phyloP scores from a whole-genome alignment of 2,888 invertebrate genomes.

The Callosobruchus maculatus region DNA sequence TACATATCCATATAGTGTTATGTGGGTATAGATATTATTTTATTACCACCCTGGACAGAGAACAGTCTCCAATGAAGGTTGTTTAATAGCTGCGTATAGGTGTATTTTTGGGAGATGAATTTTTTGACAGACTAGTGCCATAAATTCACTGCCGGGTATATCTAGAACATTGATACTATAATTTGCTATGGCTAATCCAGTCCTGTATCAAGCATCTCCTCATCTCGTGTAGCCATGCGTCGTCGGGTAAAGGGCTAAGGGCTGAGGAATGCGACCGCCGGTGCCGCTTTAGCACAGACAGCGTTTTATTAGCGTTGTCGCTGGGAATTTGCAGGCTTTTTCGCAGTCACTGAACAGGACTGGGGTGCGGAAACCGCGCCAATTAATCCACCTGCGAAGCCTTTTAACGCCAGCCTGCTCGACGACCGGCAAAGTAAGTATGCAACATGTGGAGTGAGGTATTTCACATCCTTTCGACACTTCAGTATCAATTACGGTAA shows the following conservation, averaged over 20 bases:
- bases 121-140: too few species aligned
- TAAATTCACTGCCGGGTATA: too few species aligned
- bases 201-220: background rate
- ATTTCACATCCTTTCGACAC: too few species aligned
- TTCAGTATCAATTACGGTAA: too few species aligned
- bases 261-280: background rate
- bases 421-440: background rate
- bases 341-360: background rate
- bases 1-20: too few species aligned
- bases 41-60: too few species aligned
- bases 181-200: too few species aligned
- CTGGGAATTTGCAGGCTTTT: background rate
- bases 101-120: too few species aligned
- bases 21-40: too few species aligned
- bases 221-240: background rate
- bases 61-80: too few species aligned
- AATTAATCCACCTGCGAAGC: background rate
- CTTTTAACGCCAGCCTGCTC: background rate
- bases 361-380: background rate
- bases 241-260: background rate
- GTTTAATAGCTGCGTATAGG: too few species aligned
- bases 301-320: background rate
- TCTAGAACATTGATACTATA: too few species aligned
- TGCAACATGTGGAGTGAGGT: background rate
- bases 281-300: background rate